Conservation (phyloP, 2,888 invertebrate genomes). For the Lasius fuliginosus region DNA sequence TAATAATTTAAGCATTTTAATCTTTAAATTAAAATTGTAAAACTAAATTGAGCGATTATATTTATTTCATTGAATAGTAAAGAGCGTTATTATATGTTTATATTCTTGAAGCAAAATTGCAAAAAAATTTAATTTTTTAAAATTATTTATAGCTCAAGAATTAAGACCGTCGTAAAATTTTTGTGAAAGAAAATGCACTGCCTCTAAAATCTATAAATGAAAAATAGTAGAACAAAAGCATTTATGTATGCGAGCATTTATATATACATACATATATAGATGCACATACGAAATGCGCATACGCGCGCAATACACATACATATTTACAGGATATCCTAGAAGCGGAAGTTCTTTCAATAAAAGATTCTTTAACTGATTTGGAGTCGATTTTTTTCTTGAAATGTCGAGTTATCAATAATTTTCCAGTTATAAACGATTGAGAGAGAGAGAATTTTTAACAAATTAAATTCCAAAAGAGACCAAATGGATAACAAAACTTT, state of each 20-base stretch:
- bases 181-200: neutral
- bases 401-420: neutral
- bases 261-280: neutral
- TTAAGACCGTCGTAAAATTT: too few species aligned
- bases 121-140: neutral
- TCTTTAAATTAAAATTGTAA: neutral
- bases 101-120: neutral
- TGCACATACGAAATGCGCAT: neutral
- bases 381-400: neutral
- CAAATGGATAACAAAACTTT: neutral
- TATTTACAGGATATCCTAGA: constrained; percentile 14
- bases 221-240: constrained; percentile 13
- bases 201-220: constrained; percentile 14
- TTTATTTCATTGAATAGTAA: too few species aligned
- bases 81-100: too few species aligned
- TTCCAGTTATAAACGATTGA: neutral
- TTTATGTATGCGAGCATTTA: constrained; percentile 4
- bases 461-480: neutral
- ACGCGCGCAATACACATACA: neutral
- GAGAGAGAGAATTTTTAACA: neutral
- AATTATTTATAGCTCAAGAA: constrained; percentile 29
- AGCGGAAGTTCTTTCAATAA: constrained; percentile 17
- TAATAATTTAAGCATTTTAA: neutral
- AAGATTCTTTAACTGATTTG: neutral
- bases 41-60: too few species aligned